A percentile compares a stretch with the other conserved stretches of the same genome.
These are phyloP conservation scores for Pteropus rufus DNA, from an alignment of 2,797 vertebrate genomes.

Conservation along the genomic window DNA sequence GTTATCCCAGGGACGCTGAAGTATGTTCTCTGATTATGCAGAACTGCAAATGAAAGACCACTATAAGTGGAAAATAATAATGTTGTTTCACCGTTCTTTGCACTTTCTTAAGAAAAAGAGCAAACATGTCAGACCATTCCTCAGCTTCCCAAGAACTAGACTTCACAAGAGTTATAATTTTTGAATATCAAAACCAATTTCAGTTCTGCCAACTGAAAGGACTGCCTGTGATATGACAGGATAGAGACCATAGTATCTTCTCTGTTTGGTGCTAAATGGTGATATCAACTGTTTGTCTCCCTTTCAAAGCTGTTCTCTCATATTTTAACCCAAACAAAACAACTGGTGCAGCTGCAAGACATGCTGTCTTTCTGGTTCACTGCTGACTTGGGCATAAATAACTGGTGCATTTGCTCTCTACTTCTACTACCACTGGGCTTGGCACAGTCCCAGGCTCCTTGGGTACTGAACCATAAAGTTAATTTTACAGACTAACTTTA, in stretches of 20 bases:
- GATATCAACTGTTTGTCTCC: neutral
- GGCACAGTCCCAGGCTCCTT: constrained; percentile 44
- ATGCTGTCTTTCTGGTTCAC: constrained; percentile 39
- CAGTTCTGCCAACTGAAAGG: neutral
- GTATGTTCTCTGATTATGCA: neutral
- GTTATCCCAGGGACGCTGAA: neutral
- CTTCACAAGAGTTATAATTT: neutral
- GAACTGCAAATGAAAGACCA: neutral
- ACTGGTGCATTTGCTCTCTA: neutral
- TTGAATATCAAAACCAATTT: neutral
- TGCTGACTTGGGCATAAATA: neutral
- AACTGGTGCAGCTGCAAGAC: neutral
- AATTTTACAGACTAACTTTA: constrained; percentile 56
- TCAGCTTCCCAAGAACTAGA: neutral
- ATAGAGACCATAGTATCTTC: neutral
- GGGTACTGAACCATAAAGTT: constrained; percentile 60
- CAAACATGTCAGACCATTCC: neutral
- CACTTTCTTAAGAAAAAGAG: neutral
- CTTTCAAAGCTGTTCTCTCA: constrained; percentile 34
- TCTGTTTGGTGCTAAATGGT: neutral
- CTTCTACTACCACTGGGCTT: neutral
- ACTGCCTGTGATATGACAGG: neutral
- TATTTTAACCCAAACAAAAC: constrained; percentile 54
- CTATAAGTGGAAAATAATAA: neutral
- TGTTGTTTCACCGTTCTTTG: neutral